Percentiles rank a stretch among this genome's conserved stretches.
Conservation (phyloP, 2,888 invertebrate genomes). For the Hirtodrosophila trivittata region DNA sequence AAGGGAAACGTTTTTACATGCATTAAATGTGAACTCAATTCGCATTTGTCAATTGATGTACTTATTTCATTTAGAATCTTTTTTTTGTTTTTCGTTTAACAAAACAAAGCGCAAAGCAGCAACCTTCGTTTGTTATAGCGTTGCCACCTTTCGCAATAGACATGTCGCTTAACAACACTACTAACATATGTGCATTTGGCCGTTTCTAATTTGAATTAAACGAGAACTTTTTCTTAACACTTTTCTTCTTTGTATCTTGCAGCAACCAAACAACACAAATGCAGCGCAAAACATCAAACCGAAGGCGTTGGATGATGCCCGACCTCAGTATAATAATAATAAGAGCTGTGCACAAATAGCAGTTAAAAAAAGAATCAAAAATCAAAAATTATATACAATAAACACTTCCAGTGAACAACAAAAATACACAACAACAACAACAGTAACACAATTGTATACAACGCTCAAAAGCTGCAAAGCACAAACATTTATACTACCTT, state of each 20-base stretch:
- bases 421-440: constrained; percentile 18
- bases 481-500: constrained; percentile 8
- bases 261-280: constrained; percentile 53
- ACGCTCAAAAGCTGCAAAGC: constrained; percentile 22
- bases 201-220: constrained; percentile 43
- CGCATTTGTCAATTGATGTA: neutral
- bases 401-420: constrained; percentile 47
- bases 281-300: constrained; percentile 48
- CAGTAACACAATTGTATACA: constrained; percentile 87
- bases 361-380: constrained; percentile 14
- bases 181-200: constrained; percentile 21
- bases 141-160: constrained; percentile 41
- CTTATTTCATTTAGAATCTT: constrained; percentile 1
- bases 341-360: constrained; percentile 56
- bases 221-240: neutral
- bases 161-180: constrained; percentile 39
- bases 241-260: constrained; percentile 7
- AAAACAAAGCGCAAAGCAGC: neutral
- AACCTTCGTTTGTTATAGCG: constrained; percentile 13
- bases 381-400: constrained; percentile 10
- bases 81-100: no score
- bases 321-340: constrained; percentile 36
- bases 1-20: constrained; percentile 28
- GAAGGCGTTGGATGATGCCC: constrained; percentile 59
- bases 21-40: neutral